phyloP scores from a whole-genome alignment of 2,797 vertebrate genomes.

The Crax fasciolata region DNA sequence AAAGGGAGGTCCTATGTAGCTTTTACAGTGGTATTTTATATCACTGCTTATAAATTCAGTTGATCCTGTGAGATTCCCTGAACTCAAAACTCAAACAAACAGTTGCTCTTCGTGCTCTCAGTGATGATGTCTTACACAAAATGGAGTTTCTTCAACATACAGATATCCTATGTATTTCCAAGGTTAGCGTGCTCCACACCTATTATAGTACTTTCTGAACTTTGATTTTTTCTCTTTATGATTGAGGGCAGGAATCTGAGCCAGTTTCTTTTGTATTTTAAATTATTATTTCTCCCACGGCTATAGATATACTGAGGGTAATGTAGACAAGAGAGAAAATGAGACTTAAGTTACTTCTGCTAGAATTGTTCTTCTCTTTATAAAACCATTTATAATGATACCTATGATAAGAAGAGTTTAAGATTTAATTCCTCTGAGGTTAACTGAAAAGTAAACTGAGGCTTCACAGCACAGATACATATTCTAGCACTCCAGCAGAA shows the following conservation, averaged over 20 bases:
- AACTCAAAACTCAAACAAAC: not conserved
- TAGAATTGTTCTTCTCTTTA: not conserved
- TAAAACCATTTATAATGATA: not conserved
- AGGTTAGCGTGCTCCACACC: not conserved
- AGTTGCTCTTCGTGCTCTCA: not conserved
- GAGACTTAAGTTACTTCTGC: not conserved
- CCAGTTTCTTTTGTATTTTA: not conserved
- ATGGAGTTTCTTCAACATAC: not conserved
- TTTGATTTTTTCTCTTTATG: not conserved
- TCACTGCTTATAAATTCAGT: not conserved
- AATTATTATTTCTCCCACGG: not conserved
- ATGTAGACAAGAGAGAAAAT: not conserved
- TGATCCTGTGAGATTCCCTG: not conserved
- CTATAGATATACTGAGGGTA: not conserved
- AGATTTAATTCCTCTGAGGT: not conserved
- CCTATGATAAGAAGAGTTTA: not conserved
- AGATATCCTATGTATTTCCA: not conserved
- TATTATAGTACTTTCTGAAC: not conserved
- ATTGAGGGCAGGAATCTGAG: not conserved
- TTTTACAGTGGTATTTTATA: not conserved
- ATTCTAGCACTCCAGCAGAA: not conserved
- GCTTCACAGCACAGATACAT: not conserved
- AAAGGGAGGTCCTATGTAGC: not conserved
- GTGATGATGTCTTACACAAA: not conserved
- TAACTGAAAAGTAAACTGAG: not conserved